Evolutionary conservation across 2,888 invertebrate species (phyloP).

Genomic region (Capitulum mitella): DNA sequence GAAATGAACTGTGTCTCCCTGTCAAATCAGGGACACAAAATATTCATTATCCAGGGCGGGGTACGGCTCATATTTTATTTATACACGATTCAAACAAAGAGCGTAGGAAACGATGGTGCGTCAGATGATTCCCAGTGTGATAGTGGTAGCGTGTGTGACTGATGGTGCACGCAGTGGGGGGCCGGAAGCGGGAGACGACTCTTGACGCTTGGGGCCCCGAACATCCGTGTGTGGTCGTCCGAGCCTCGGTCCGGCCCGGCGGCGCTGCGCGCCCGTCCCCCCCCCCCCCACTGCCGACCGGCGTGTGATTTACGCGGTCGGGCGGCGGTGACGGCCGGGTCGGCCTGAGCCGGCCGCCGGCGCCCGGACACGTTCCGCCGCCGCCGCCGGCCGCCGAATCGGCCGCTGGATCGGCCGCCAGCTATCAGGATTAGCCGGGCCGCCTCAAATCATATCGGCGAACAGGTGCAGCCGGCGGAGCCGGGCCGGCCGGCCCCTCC

Average conservation of each 20-base stretch:
- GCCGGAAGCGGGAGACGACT: too few relatives aligned
- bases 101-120: neutral
- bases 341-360: neutral
- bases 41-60: neutral
- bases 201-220: too few relatives aligned
- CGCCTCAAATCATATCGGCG: neutral
- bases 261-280: too few relatives aligned
- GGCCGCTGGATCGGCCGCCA: neutral
- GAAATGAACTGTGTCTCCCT: neutral
- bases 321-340: neutral
- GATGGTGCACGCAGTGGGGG: too few relatives aligned
- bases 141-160: too few relatives aligned
- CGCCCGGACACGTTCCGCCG: neutral
- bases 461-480: neutral
- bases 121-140: too few relatives aligned
- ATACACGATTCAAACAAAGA: conserved; percentile 6
- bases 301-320: neutral
- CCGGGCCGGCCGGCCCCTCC: neutral
- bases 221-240: too few relatives aligned
- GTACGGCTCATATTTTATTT: neutral
- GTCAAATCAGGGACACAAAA: neutral
- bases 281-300: neutral
- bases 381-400: neutral
- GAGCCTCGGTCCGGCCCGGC: too few relatives aligned
- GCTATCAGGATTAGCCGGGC: neutral